A percentile compares a stretch with the other conserved stretches of the same genome.
These are phyloP conservation scores for Cybosia mesomella DNA, from an alignment of 2,888 invertebrate genomes.

Conservation along the genomic window DNA sequence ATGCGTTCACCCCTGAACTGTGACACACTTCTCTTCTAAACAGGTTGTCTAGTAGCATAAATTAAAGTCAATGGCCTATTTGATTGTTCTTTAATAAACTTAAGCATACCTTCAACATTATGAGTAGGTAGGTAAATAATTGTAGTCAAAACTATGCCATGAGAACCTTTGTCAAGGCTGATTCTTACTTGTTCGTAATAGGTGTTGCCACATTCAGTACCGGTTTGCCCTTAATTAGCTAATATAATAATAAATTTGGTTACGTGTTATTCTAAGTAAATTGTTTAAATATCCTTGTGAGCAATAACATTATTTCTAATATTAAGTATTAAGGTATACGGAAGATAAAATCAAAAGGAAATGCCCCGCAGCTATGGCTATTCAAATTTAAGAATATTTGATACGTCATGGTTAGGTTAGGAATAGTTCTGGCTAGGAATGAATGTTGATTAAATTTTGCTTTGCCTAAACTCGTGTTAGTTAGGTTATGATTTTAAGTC, in stretches of 20 bases:
- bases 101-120: not conserved
- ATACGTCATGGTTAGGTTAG: too few relatives aligned
- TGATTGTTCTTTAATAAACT: not conserved
- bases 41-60: not conserved
- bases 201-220: constrained; percentile 14
- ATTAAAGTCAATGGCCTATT: not conserved
- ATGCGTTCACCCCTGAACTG: not conserved
- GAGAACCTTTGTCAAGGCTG: constrained; percentile 38
- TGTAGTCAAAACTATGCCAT: constrained; percentile 34
- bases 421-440: too few relatives aligned
- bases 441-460: too few relatives aligned
- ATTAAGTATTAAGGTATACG: too few relatives aligned
- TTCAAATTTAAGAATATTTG: too few relatives aligned
- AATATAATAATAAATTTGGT: constrained; percentile 10
- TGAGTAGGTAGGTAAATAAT: constrained; percentile 16
- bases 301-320: not conserved
- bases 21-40: not conserved
- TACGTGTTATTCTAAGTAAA: constrained; percentile 11
- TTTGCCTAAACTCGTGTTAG: too few relatives aligned
- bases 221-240: constrained; percentile 25
- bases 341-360: too few relatives aligned
- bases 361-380: too few relatives aligned
- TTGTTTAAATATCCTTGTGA: not conserved
- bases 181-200: constrained; percentile 6
- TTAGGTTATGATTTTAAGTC: too few relatives aligned